Evolutionary conservation across 2,888 invertebrate genomes (phyloP), one percentile per base, ranked within the genome.

Genomic region (Agriopis aurantiaria): DNA sequence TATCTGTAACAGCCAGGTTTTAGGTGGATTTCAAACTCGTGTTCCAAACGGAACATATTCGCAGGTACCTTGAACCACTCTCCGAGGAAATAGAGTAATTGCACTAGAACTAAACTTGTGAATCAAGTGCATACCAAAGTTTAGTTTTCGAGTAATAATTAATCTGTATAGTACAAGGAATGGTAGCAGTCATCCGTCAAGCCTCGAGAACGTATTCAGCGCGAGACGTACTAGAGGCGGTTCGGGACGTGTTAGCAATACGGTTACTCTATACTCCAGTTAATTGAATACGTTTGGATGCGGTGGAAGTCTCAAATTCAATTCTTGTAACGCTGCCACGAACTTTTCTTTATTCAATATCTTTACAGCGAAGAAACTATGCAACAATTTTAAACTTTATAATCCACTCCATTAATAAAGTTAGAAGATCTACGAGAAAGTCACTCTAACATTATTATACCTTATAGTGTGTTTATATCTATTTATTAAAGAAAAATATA

Each of bases 221-320:
- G 70, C 72, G 79, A 75, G 80, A 75, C 80, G 75, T 73, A 74
- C 65, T 69, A 72, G 76, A 77, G 70, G 71, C 75, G 75, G 77
- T 76, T 78, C 79, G 79, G 77, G 76, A 81, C 80, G 79, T 80
- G 80, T 72, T 77, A 74, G 81, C 82, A 86, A 86, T 83, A 79
- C 76, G 78, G 82, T 85, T 85, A 86, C 79, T 71, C 77, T 78
- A 78, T 82, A 81, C 80, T 80, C 73, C 75, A 76, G 77, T 80
- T 87, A 87, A 87, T 86, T 86, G 85, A 84, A 87, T 84, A 84
- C 79, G 82, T 77, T 80, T 79, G 76, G 76, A 78, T 77, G 80
- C 73, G 71, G 77, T 58, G 77, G 77, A 75, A 80, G 75, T 75
- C 72, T 80, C 78, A 78, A 82, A 84, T 82, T 80, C 80, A 73